phyloP scores from a whole-genome alignment of 2,797 vertebrate genomes.

The Xiphophorus birchmanni region DNA sequence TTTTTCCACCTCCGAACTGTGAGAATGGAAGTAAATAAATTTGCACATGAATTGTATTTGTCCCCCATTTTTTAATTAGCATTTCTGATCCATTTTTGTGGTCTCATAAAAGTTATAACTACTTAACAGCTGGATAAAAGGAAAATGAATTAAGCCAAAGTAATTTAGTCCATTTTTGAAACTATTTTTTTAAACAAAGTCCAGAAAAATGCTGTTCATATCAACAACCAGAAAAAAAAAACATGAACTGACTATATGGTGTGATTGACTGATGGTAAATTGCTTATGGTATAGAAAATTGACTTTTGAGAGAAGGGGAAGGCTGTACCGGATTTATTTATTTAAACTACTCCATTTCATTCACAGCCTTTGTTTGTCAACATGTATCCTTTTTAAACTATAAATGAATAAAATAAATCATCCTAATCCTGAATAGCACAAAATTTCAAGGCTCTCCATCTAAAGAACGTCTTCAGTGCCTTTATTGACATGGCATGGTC shows the following conservation, averaged over 20 bases:
- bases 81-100: background rate
- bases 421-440: background rate
- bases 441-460: background rate
- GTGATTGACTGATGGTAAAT: no score
- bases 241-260: background rate
- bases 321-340: no score
- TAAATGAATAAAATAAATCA: no score
- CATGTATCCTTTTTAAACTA: no score
- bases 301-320: no score
- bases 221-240: background rate
- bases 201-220: background rate
- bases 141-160: background rate
- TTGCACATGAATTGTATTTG: background rate
- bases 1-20: constrained; percentile 36
- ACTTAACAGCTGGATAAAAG: background rate
- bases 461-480: background rate
- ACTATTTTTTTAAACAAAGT: background rate
- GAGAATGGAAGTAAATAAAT: constrained; percentile 50
- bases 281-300: no score
- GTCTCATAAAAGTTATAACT: background rate
- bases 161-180: background rate
- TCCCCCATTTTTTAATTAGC: background rate
- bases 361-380: no score
- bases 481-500: background rate
- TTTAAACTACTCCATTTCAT: no score